These are phyloP conservation scores for Melanophora roralis DNA, from an alignment of 2,888 invertebrate genomes.

Conservation along the genomic window DNA sequence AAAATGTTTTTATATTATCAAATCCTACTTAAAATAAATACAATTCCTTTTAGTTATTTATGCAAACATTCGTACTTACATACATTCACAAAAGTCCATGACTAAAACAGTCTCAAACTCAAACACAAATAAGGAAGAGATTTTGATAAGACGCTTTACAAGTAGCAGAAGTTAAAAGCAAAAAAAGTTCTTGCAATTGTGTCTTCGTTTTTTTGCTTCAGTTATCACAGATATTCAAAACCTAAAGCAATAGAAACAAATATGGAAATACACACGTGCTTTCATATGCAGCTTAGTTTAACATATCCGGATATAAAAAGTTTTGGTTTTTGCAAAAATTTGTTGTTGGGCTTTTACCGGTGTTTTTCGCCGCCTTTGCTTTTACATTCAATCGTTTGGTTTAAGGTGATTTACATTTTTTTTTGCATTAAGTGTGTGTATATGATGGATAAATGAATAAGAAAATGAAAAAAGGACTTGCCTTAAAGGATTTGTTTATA, in stretches of 20 bases:
- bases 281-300: not conserved
- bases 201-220: too few relatives aligned
- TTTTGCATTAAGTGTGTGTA: too few relatives aligned
- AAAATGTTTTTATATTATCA: slow-evolving; percentile 54
- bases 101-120: not conserved
- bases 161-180: slow-evolving; percentile 25
- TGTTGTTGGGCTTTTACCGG: not conserved
- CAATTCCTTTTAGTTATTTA: too few relatives aligned
- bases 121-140: not conserved
- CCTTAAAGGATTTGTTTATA: not conserved
- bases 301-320: not conserved
- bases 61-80: not conserved
- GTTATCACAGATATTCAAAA: not conserved
- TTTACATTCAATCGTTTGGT: slow-evolving; percentile 1
- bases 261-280: not conserved
- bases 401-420: slow-evolving; percentile 49
- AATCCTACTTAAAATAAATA: slow-evolving; percentile 53
- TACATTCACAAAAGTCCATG: not conserved
- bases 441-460: too few relatives aligned
- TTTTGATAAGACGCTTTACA: not conserved
- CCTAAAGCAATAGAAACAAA: not conserved
- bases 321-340: slow-evolving; percentile 13
- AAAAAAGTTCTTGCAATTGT: slow-evolving; percentile 5
- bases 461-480: not conserved
- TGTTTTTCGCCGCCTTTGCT: not conserved